A percentile compares a stretch with the other conserved stretches of the same genome.
Conservation (phyloP, 2,888 invertebrate species). For the Athetis lepigone region DNA sequence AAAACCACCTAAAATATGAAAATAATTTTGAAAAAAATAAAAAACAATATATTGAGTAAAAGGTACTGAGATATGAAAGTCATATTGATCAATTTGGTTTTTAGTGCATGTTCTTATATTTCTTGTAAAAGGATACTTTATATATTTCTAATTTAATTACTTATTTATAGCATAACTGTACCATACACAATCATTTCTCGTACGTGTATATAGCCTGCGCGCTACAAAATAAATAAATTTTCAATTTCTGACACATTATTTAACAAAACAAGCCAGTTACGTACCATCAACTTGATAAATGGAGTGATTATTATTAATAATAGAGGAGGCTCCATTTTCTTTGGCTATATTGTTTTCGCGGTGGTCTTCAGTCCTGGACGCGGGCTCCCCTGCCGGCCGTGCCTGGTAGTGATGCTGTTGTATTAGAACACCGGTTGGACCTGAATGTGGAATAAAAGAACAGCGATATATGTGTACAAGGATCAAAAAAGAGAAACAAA, state of each 20-base stretch:
- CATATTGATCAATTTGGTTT: too few relatives aligned
- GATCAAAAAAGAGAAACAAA: too few relatives aligned
- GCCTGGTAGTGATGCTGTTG: slow-evolving; percentile 98
- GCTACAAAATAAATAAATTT: neutral
- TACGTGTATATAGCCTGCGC: too few relatives aligned
- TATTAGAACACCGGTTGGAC: slow-evolving; percentile 96
- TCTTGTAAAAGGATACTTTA: too few relatives aligned
- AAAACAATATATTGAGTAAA: too few relatives aligned
- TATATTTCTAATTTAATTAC: too few relatives aligned
- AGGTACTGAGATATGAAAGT: too few relatives aligned
- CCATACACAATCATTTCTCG: too few relatives aligned
- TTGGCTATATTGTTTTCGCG: slow-evolving; percentile 74
- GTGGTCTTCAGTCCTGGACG: slow-evolving; percentile 74
- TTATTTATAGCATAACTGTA: too few relatives aligned
- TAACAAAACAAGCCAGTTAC: slow-evolving; percentile 29
- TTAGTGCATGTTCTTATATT: too few relatives aligned
- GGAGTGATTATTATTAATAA: slow-evolving; percentile 78
- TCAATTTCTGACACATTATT: neutral
- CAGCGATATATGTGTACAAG: neutral
- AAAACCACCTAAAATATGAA: too few relatives aligned
- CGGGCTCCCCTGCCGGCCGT: slow-evolving; percentile 91
- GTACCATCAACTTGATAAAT: slow-evolving; percentile 87
- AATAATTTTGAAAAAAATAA: too few relatives aligned
- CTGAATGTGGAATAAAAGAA: slow-evolving; percentile 75
- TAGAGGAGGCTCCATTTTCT: slow-evolving; percentile 74